Conservation (phyloP, 2,113 vertebrate species). For the Monarcha castaneiventris region DNA sequence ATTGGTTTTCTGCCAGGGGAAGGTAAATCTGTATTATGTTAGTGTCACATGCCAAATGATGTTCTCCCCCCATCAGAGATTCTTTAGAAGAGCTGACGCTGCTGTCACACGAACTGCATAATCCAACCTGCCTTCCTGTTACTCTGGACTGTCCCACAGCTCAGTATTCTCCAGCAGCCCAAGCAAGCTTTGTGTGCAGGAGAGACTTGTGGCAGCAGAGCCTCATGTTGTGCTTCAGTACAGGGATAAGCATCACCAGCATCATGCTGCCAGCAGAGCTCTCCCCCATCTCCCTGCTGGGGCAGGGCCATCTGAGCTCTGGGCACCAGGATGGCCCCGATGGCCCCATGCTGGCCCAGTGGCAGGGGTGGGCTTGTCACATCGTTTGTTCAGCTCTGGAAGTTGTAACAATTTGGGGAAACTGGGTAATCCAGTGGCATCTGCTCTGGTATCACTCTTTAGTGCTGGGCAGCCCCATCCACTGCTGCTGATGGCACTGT, state of each 20-base stretch:
- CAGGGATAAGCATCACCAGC: not conserved
- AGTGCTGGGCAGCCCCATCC: not conserved
- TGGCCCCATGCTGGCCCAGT: not conserved
- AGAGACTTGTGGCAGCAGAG: not conserved
- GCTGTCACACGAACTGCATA: not conserved
- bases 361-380: not conserved
- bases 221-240: not conserved
- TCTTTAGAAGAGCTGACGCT: constrained; percentile 3
- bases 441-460: not conserved
- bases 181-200: not conserved
- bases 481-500: not conserved
- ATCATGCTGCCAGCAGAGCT: not conserved
- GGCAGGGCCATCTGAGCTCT: not conserved
- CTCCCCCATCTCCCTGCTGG: not conserved
- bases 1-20: constrained; percentile 40
- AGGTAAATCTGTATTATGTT: constrained; percentile 47
- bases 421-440: not conserved
- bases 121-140: not conserved
- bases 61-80: not conserved
- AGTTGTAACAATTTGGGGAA: not conserved
- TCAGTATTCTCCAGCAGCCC: not conserved
- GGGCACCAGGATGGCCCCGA: not conserved
- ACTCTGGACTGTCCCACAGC: not conserved
- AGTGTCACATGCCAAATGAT: constrained; percentile 2
- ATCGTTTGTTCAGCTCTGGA: not conserved